Evolutionary conservation across 2,797 vertebrate species (phyloP), one percentile per base, ranked within the genome.

Genomic region (Morus bassanus): DNA sequence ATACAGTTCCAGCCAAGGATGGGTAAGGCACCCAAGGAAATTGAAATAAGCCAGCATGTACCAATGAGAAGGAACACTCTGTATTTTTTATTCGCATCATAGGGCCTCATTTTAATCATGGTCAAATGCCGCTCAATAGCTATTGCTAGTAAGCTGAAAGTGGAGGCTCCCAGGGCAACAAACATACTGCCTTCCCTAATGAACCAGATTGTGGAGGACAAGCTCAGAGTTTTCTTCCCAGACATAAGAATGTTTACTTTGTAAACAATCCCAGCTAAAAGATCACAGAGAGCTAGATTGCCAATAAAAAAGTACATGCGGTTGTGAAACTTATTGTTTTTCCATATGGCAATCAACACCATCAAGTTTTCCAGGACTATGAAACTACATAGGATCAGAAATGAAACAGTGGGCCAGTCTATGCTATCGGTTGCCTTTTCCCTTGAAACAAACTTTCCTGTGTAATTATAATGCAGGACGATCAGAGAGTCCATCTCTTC

Each of bases 101-200:
- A 99, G 15, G 99, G 99, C 95, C 99, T 98, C 99, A 99, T 99
- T 98, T 99, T 99, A 95, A 99, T 99, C 99, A 99, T 99, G 21
- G 99, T 99, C 97, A 99, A 98, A 97, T 99, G 99, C 73, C 99
- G 97, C 95, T 99, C 99, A 24, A 99, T 99, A 10, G 99, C 99
- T 54, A 99, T 99, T 1, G 99, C 99, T 89, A 99, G 93, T 59
- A 99, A 98, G 70, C 99, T 99, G 79, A 99, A 99, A 37, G 99
- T 99, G 50, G 99, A 99, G 3, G 99, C 99, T 15, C 99, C 98
- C 2, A 99, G 97, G 2, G 99, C 99, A 53, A 99, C 99, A n/a
- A 99, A 99, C 98, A 99, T 98, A 93, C 99, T 99, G 43, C 99
- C 99, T 96, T 99, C 99, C 53, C 99, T 97, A 59, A 99, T 88